These are phyloP conservation scores for Calypte anna DNA, from an alignment of 2,113 vertebrate species.

Conservation along the genomic window DNA sequence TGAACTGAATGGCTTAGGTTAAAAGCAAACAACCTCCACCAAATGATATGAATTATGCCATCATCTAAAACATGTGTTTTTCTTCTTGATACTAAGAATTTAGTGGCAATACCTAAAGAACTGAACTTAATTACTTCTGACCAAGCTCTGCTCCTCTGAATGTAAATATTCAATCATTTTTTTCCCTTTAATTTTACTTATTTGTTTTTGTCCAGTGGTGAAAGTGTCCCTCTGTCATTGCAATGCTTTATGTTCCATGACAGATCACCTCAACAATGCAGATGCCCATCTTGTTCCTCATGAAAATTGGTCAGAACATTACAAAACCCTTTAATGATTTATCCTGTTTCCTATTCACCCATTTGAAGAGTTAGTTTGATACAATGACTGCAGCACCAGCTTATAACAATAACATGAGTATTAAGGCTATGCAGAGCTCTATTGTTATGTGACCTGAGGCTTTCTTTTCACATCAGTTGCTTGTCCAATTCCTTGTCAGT, in stretches of 20 bases:
- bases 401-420: neutral
- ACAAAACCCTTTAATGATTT: neutral
- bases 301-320: neutral
- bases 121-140: neutral
- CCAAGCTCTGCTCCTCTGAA: neutral
- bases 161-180: neutral
- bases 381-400: neutral
- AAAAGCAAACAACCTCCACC: slow-evolving; percentile 59
- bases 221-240: neutral
- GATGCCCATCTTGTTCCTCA: neutral
- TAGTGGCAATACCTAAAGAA: slow-evolving; percentile 16
- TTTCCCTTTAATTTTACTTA: neutral
- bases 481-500: neutral
- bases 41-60: slow-evolving; percentile 35
- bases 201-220: neutral
- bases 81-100: neutral
- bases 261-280: neutral
- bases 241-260: neutral
- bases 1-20: slow-evolving; percentile 58
- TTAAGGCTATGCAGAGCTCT: neutral
- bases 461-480: neutral
- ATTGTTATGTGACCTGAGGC: neutral
- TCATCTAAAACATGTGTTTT: slow-evolving; percentile 8
- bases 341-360: neutral
- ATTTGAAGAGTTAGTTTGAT: neutral